Percentiles rank a stretch among this genome's conserved stretches.
Conservation (phyloP, 2,888 invertebrate genomes). For the Athetis lepigone region DNA sequence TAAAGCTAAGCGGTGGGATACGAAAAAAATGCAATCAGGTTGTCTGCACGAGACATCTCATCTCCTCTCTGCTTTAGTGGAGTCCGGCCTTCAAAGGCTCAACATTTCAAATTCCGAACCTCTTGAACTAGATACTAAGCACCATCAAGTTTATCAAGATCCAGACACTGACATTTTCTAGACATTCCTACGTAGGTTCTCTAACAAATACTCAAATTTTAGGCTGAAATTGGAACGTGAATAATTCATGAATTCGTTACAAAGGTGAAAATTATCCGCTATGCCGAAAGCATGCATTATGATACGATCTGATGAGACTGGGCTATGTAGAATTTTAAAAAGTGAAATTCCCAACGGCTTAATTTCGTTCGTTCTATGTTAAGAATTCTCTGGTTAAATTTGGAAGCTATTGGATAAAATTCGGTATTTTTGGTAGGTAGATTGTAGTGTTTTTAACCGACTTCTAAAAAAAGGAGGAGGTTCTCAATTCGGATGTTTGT, state of each 20-base stretch:
- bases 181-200: constrained; percentile 23
- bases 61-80: no score
- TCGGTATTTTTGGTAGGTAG: no score
- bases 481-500: no score
- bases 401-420: background rate
- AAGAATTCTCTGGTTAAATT: background rate
- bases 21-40: no score
- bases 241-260: constrained; percentile 44
- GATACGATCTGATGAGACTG: constrained; percentile 5
- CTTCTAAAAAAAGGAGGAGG: no score
- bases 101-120: constrained; percentile 41
- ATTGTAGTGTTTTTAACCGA: no score
- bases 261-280: constrained; percentile 48
- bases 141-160: constrained; percentile 20
- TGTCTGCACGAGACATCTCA: no score
- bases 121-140: no score
- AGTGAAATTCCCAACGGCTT: background rate
- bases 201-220: constrained; percentile 38
- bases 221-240: constrained; percentile 20
- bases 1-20: no score
- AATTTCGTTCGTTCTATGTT: background rate
- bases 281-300: constrained; percentile 3
- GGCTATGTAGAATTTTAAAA: constrained; percentile 1
- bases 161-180: constrained; percentile 30
- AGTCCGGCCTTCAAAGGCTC: no score